phyloP scores from a whole-genome alignment of 2,797 vertebrate genomes.

The Myotis vivesi region DNA sequence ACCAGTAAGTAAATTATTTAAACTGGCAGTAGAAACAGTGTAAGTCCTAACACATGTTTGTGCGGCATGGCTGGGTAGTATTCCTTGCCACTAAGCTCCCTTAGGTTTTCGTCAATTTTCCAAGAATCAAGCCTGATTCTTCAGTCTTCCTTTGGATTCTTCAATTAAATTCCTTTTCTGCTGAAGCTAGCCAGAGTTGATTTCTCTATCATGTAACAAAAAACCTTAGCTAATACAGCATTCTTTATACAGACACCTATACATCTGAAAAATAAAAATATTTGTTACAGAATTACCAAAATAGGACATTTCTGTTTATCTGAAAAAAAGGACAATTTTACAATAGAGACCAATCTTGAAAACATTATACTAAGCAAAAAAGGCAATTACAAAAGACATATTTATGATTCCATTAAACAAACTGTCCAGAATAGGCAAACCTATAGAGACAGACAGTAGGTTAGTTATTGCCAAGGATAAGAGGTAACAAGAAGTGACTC shows the following conservation, averaged over 20 bases:
- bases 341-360: not conserved
- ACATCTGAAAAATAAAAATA: slow-evolving; percentile 25
- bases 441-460: not conserved
- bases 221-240: not conserved
- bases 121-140: not conserved
- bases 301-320: not conserved
- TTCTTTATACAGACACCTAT: not conserved
- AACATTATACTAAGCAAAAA: not conserved
- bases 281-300: not conserved
- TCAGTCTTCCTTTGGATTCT: not conserved
- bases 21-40: not conserved
- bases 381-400: not conserved
- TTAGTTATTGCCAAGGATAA: not conserved
- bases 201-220: slow-evolving; percentile 9
- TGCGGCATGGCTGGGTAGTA: not conserved
- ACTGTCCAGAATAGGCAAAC: not conserved
- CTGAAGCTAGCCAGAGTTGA: not conserved
- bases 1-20: not conserved
- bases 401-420: not conserved
- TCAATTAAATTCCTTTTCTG: slow-evolving; percentile 14
- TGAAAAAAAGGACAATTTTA: not conserved
- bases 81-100: not conserved
- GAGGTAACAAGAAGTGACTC: not conserved
- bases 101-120: not conserved
- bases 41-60: not conserved